Base-by-base conservation (phyloP, 2,888 invertebrate species). In the Plusia festucae region DNA sequence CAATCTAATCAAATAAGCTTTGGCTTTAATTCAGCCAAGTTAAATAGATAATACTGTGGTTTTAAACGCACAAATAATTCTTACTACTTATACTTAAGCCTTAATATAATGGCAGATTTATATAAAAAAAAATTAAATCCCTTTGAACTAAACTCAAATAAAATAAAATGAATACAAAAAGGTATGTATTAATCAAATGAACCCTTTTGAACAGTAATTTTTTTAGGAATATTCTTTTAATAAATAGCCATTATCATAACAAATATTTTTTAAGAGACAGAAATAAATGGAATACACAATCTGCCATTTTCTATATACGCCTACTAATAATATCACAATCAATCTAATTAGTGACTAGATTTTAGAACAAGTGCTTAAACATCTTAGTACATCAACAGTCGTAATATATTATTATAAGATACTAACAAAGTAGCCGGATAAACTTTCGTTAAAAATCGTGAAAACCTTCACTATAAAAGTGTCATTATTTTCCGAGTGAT, bases 281-380 rank as follows among this genome's bases (percentile, higher is more conserved):
- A 34, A 3, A 13, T 34, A 34, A n/a, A 40, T n/a, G n/a, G 0
- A 15, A n/a, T 34, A 0, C n/a, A 40, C 40, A 27, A 62, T 75
- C 62, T 65, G 49, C 53, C 44, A 65, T 51, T 63, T 68, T 63
- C 67, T 68, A 65, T 67, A 59, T 53, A 69, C 63, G 34, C 64
- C 54, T 68, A 68, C 79, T 75, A 65, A 73, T 73, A 79, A 68
- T 79, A 82, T 79, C 82, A 79, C 82, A 82, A 73, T 79, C 63
- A 68, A 76, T 74, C 70, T 80, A 80, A 67, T 60, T 65, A 75
- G 55, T 75, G 63, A 63, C 66, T 68, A 79, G 24, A 49, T 61
- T 61, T 52, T 8, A 60, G 68, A 79, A 79, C 66, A 40, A 70
- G 56, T 69, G 65, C 63, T 68, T 65, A 57, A 58, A 64, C 54